A percentile compares a stretch with the other conserved stretches of the same genome.
These are phyloP conservation scores for Liparis tanakae DNA, from an alignment of 2,797 vertebrate species.

Conservation along the genomic window DNA sequence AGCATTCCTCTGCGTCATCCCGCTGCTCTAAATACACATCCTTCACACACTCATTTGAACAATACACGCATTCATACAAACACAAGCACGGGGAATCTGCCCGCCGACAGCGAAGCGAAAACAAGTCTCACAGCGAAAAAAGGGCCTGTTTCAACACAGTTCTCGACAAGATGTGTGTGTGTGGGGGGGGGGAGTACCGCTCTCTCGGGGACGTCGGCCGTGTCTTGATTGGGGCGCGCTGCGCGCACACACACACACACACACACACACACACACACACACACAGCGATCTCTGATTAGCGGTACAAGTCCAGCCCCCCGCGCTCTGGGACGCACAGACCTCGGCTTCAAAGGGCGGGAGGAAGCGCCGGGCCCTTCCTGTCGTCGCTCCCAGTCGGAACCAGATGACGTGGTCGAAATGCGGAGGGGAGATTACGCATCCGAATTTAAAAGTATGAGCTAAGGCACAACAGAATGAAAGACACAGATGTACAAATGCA, in stretches of 20 bases:
- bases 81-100: constrained; percentile 66
- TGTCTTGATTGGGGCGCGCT: constrained; percentile 73
- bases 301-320: constrained; percentile 50
- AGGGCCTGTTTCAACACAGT: constrained; percentile 63
- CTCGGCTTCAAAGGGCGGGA: constrained; percentile 76
- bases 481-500: background rate
- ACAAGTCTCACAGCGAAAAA: constrained; percentile 52
- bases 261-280: too few relatives aligned
- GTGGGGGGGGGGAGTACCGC: constrained; percentile 48
- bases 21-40: constrained; percentile 49
- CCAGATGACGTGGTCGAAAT: constrained; percentile 70
- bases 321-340: constrained; percentile 62
- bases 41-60: constrained; percentile 56
- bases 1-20: constrained; percentile 54
- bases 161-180: constrained; percentile 32
- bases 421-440: constrained; percentile 70
- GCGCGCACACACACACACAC: too few relatives aligned
- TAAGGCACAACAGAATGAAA: constrained; percentile 38
- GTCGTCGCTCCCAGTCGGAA: constrained; percentile 75
- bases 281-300: constrained; percentile 65
- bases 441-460: constrained; percentile 26
- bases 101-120: constrained; percentile 55
- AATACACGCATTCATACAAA: constrained; percentile 65
- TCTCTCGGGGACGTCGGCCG: constrained; percentile 42
- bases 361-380: constrained; percentile 84